Conservation (phyloP, 2,888 invertebrate species). For the Cyclophora punctaria region DNA sequence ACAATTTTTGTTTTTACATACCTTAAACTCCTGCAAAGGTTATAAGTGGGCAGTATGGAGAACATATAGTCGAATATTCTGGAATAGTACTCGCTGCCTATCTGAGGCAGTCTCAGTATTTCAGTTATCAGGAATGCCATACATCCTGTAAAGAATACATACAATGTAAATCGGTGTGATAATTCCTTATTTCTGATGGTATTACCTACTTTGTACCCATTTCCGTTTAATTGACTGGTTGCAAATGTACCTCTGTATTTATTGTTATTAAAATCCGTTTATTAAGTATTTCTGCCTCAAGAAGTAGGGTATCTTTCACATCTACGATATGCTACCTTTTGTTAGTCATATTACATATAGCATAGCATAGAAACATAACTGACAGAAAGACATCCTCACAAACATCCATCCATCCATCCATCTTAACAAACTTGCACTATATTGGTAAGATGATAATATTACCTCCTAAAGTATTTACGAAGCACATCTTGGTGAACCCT, state of each 20-base stretch:
- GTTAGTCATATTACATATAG: no score
- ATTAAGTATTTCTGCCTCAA: no score
- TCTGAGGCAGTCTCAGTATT: conserved; percentile 78
- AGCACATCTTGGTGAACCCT: conserved; percentile 84
- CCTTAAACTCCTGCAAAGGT: conserved; percentile 61
- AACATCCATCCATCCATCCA: no score
- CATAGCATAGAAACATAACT: no score
- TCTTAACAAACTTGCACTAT: neutral
- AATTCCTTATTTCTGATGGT: no score
- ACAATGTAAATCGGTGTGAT: neutral
- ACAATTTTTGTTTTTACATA: conserved; percentile 16
- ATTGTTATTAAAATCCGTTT: no score
- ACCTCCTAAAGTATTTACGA: conserved; percentile 80
- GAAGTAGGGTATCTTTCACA: no score
- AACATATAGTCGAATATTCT: conserved; percentile 81
- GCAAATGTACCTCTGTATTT: no score
- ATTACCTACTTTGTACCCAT: no score
- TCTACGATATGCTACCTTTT: no score
- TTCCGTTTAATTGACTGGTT: no score
- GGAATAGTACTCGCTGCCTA: conserved; percentile 78
- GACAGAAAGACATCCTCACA: no score
- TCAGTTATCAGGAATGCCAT: conserved; percentile 82
- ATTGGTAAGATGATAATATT: conserved; percentile 1
- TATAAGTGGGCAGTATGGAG: conserved; percentile 79
- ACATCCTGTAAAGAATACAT: conserved; percentile 71